Evolutionary conservation across 1,140 invertebrate genomes (phyloP).

Genomic region (Cherax destructor): DNA sequence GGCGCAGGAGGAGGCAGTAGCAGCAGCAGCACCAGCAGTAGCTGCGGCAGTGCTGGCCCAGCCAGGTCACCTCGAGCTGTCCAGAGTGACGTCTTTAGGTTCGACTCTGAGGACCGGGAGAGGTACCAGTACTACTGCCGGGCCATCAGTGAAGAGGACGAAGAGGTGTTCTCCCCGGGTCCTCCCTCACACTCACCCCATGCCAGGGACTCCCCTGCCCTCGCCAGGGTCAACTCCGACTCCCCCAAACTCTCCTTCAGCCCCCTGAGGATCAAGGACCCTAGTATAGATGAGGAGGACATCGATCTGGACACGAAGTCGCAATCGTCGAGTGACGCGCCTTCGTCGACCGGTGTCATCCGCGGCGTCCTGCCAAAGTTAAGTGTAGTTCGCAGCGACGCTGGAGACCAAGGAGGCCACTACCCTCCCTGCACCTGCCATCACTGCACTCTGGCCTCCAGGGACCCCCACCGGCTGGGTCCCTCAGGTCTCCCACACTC

Average conservation of each 20-base stretch:
- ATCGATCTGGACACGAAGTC: conserved; percentile 75
- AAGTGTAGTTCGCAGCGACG: conserved; percentile 73
- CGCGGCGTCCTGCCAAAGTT: conserved; percentile 69
- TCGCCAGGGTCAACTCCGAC: conserved; percentile 79
- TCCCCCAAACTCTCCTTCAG: conserved; percentile 78
- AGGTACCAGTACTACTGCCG: conserved; percentile 75
- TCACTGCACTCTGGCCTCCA: conserved; percentile 64
- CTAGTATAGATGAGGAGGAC: conserved; percentile 76
- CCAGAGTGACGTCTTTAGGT: conserved; percentile 77
- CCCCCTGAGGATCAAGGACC: conserved; percentile 79
- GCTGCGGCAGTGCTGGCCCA: conserved; percentile 44
- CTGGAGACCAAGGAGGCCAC: conserved; percentile 68
- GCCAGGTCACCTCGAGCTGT: conserved; percentile 50
- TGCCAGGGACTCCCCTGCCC: conserved; percentile 71
- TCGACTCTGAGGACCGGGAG: conserved; percentile 77
- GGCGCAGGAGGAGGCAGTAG: conserved; percentile 48
- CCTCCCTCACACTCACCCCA: conserved; percentile 60
- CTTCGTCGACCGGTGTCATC: conserved; percentile 68
- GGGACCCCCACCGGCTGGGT: conserved; percentile 63
- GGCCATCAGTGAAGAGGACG: conserved; percentile 77
- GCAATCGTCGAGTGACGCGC: conserved; percentile 72
- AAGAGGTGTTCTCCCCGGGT: conserved; percentile 70
- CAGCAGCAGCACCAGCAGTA: conserved; percentile 61
- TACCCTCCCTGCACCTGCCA: conserved; percentile 73
- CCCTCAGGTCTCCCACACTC: conserved; percentile 55